Evolutionary conservation across 2,113 vertebrate species (phyloP), one percentile per base, ranked within the genome.

Genomic region (Myotis davidii): DNA sequence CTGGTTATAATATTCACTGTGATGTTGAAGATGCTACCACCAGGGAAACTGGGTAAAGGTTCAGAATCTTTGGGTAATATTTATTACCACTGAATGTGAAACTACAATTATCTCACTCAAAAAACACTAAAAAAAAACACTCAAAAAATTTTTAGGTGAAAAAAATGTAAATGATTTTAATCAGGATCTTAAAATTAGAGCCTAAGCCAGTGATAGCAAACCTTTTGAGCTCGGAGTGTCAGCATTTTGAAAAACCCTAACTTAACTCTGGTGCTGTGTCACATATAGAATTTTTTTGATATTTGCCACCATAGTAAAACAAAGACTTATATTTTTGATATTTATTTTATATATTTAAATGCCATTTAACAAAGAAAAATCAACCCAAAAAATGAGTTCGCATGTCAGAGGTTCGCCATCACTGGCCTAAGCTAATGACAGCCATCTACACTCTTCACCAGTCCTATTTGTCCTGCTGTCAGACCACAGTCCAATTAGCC

Each of bases 61-160:
- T 48, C 0, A 50, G 4, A 20, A 73, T 52, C 67, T n/a, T 34
- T 34, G 34, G n/a, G n/a, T 27, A 73, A 4, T 23, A 61, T 42
- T 61, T 87, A 52, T 42, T 76, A 87, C 25, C 84, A 73, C 9
- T n/a, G 8, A 65, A 76, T 0, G 6, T 9, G 61, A 67, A 54
- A 64, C 29, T 72, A 91, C 1, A 48, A 42, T 37, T 48, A 88
- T 16, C 34, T 74, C 64, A 92, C 42, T 42, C 6, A 87, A 13
- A 84, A 89, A 95, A 91, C 21, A 17, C n/a, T 77, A 48, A 76
- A 92, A 87, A 13, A 84, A 89, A 95, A 91, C 21, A 17, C n/a
- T 77, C 54, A 21, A 84, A 76, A 54, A n/a, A 8, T 48, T 54
- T 54, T 83, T 61, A 37, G 37, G 56, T 42, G 4, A 18, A 48